Conservation (phyloP, 2,888 invertebrate species). For the Allophyes oxyacanthae region DNA sequence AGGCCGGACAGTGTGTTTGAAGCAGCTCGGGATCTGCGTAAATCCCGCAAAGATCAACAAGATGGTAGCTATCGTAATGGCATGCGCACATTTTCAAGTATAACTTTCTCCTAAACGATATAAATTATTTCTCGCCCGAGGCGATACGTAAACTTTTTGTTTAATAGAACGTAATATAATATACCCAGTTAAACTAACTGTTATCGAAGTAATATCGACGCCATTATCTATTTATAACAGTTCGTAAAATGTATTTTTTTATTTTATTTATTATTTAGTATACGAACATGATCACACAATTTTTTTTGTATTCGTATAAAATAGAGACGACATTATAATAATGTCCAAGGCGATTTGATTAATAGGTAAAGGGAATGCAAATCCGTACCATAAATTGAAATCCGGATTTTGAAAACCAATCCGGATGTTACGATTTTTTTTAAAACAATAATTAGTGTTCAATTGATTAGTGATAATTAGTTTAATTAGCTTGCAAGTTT, state of each 20-base stretch:
- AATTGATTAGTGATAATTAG: too few relatives aligned
- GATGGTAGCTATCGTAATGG: too few relatives aligned
- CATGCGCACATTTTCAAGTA: constrained; percentile 4
- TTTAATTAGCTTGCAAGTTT: too few relatives aligned
- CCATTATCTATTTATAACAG: constrained; percentile 20
- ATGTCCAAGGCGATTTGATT: constrained; percentile 6
- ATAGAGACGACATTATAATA: constrained; percentile 1
- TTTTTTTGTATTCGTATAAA: constrained; percentile 11
- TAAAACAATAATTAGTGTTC: too few relatives aligned
- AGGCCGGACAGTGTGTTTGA: too few relatives aligned
- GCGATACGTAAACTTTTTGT: constrained; percentile 14
- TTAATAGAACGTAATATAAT: constrained; percentile 12
- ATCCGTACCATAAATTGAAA: too few relatives aligned
- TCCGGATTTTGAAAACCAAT: too few relatives aligned
- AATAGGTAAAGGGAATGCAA: too few relatives aligned
- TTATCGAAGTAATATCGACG: constrained; percentile 4
- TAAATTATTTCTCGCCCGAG: constrained; percentile 15
- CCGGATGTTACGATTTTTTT: too few relatives aligned
- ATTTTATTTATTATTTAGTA: too few relatives aligned
- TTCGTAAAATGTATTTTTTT: constrained; percentile 15
- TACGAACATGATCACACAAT: constrained; percentile 7
- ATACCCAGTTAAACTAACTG: constrained; percentile 13
- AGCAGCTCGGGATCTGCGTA: too few relatives aligned
- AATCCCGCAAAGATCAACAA: too few relatives aligned
- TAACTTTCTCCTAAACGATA: constrained; percentile 20